Evolutionary conservation across 2,797 vertebrate genomes (phyloP), one percentile per base, ranked within the genome.

Genomic region (Labeo calbasu): DNA sequence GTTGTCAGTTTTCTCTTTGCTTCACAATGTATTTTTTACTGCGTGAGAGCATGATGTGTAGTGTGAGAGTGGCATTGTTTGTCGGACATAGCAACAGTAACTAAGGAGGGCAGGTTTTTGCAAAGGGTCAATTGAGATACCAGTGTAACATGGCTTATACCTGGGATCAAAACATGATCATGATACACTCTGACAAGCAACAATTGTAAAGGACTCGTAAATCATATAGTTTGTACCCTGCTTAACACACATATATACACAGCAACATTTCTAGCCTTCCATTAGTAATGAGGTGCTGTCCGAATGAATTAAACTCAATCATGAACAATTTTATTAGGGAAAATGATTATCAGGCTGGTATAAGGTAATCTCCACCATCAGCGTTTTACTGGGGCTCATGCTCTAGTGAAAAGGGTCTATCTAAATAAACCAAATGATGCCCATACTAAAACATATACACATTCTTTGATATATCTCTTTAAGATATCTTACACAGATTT

Each of bases 241-340:
- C n/a, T 61, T 51, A 32, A 85, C 75, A 66, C 78, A 78, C 71
- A 68, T 71, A 78, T 46, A 68, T 23, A 43, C 17, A 36, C 23
- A 76, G n/a, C 13, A 43, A 8, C 0, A 0, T 57, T 59, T 59
- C 13, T 23, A 77, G 13, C 32, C 32, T 75, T 75, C 51, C 4
- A 57, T 57, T 25, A n/a, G 51, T 55, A 57, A 28, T 55, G 51
- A 5, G 72, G 61, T 15, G 15, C 25, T 32, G 25, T 32, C 28
- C 25, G 28, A 32, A 65, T 65, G 0, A 17, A 65, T 63, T 28
- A 2, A 32, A 63, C 23, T 63, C 2, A 28, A 28, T 15, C 13
- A 15, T 14, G 12, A 28, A 63, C 59, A 61, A 25, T 63, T 28
- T 40, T 68, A 40, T 21, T 4, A 36, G 14, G 32, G 17, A 36